phyloP scores from a whole-genome alignment of 2,797 vertebrate genomes.

The Austrolebias charrua region DNA sequence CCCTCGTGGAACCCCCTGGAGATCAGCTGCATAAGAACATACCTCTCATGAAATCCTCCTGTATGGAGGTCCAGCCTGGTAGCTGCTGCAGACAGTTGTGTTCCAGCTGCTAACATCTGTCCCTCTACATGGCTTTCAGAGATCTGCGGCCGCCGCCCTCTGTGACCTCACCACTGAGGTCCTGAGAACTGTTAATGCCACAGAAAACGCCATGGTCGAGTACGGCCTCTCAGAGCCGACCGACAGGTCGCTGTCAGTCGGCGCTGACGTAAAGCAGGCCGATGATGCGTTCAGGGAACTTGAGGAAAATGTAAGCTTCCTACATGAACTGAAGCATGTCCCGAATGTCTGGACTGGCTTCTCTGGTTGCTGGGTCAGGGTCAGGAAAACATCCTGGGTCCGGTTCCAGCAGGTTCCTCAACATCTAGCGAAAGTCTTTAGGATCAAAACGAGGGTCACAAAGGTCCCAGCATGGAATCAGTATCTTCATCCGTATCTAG shows the following conservation, averaged over 20 bases:
- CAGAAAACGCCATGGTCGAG: slow-evolving; percentile 81
- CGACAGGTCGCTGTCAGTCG: slow-evolving; percentile 68
- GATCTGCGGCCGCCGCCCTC: slow-evolving; percentile 83
- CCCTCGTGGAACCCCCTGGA: not conserved
- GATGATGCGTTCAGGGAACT: slow-evolving; percentile 82
- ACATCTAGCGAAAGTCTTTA: too few relatives aligned
- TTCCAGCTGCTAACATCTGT: slow-evolving; percentile 72
- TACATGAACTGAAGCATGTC: slow-evolving; percentile 41
- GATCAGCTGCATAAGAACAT: not conserved
- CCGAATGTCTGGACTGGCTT: slow-evolving; percentile 33
- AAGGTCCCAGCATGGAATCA: not conserved
- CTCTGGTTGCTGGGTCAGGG: slow-evolving; percentile 27
- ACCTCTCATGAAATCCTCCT: not conserved
- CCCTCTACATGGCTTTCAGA: slow-evolving; percentile 82
- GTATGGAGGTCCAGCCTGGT: slow-evolving; percentile 17
- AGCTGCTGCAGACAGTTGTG: slow-evolving; percentile 44
- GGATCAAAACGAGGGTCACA: not conserved
- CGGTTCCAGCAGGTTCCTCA: not conserved
- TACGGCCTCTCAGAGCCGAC: slow-evolving; percentile 72
- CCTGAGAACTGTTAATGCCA: slow-evolving; percentile 86
- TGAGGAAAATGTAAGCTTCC: slow-evolving; percentile 87
- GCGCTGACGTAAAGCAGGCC: slow-evolving; percentile 77
- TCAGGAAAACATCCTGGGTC: slow-evolving; percentile 17
- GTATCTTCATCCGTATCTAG: too few relatives aligned
- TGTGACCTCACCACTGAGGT: slow-evolving; percentile 87